These are phyloP conservation scores for Amazona finschi DNA, from an alignment of 2,797 vertebrate genomes.

Conservation along the genomic window DNA sequence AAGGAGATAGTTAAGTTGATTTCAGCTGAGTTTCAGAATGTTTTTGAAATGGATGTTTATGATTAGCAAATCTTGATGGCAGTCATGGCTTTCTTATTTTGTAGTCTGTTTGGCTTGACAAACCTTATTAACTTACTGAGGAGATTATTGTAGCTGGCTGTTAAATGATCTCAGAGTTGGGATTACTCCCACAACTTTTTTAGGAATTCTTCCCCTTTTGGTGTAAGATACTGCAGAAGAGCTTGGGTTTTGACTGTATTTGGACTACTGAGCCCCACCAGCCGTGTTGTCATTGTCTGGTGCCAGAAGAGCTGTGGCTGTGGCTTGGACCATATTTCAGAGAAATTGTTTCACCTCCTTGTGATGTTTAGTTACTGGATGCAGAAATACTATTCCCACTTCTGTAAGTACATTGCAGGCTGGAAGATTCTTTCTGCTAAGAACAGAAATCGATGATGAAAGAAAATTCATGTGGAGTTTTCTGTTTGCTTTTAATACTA, in stretches of 20 bases:
- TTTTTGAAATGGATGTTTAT: not conserved
- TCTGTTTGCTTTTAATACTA: not conserved
- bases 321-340: not conserved
- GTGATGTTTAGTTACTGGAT: not conserved
- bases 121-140: not conserved
- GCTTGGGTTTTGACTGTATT: slow-evolving; percentile 42
- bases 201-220: not conserved
- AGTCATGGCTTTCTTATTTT: slow-evolving; percentile 7
- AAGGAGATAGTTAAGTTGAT: not conserved
- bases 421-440: not conserved
- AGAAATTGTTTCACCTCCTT: not conserved
- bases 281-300: not conserved
- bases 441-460: not conserved
- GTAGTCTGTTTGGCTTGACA: slow-evolving; percentile 24
- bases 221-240: not conserved
- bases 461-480: not conserved
- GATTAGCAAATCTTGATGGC: not conserved
- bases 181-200: not conserved
- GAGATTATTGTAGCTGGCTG: not conserved
- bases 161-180: slow-evolving; percentile 8
- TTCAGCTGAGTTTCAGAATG: not conserved
- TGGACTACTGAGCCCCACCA: not conserved
- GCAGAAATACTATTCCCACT: not conserved
- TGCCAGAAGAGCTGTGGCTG: not conserved
- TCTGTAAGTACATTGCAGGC: not conserved